These are phyloP conservation scores for Sepioteuthis lessoniana DNA, from an alignment of 2,888 invertebrate genomes.

Conservation along the genomic window DNA sequence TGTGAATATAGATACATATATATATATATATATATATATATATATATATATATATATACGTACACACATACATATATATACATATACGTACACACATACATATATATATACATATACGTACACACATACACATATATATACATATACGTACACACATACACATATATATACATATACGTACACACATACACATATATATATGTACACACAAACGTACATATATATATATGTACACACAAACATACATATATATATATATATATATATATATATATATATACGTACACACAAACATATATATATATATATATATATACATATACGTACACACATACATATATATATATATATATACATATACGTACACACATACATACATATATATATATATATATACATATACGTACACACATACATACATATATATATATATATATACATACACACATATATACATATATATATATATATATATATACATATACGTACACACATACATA, in stretches of 20 bases:
- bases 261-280: conserved; percentile 35
- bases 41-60: neutral
- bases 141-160: neutral
- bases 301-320: neutral
- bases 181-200: neutral
- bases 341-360: neutral
- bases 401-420: neutral
- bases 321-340: neutral
- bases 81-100: neutral
- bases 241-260: neutral
- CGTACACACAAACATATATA: neutral
- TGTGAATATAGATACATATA: neutral
- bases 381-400: neutral
- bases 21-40: neutral
- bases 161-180: neutral
- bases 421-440: neutral
- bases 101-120: neutral
- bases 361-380: neutral
- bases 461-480: neutral
- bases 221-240: neutral
- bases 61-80: conserved; percentile 15
- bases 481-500: neutral
- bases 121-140: neutral
- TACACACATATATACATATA: neutral
- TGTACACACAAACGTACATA: neutral